These are phyloP conservation scores for Ailuropoda melanoleuca DNA, from an alignment of 2,113 vertebrate species.

Conservation along the genomic window DNA sequence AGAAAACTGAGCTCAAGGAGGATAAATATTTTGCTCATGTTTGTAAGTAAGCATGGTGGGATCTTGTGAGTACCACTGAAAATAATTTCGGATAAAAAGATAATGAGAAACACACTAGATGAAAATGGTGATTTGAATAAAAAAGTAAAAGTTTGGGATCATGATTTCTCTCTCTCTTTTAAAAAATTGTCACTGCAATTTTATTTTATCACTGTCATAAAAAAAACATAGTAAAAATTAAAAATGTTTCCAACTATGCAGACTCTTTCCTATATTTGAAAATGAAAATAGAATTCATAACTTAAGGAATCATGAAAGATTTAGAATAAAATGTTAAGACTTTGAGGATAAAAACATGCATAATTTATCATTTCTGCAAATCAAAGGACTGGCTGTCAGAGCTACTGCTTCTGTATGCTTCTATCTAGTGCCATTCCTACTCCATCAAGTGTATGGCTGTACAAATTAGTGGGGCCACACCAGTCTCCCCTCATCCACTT, in stretches of 20 bases:
- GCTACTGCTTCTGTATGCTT: background rate
- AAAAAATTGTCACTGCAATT: background rate
- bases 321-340: background rate
- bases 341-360: background rate
- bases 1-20: background rate
- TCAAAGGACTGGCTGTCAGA: background rate
- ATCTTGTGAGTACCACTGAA: background rate
- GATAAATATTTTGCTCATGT: background rate
- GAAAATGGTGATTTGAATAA: background rate
- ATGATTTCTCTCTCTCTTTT: background rate
- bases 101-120: background rate
- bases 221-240: background rate
- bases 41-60: background rate
- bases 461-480: background rate
- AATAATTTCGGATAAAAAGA: background rate
- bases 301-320: background rate
- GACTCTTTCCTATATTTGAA: background rate
- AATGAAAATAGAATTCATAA: background rate
- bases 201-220: background rate
- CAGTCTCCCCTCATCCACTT: background rate
- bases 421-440: background rate
- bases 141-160: background rate
- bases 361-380: background rate
- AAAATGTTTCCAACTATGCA: background rate
- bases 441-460: background rate